Conservation (phyloP, 2,113 vertebrate species). For the Mobula hypostoma region DNA sequence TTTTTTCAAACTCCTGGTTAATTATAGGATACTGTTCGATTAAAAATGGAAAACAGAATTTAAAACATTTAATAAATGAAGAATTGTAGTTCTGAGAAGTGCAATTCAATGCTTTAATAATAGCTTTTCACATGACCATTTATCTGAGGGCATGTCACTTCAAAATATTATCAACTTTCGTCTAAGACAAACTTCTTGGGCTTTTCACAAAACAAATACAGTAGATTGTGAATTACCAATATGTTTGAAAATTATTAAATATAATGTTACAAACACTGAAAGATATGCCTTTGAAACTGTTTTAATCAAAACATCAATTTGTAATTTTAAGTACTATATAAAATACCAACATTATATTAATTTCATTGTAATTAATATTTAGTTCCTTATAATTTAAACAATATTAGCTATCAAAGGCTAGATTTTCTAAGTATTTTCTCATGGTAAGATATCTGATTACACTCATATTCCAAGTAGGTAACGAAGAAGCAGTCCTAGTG, state of each 20-base stretch:
- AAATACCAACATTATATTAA: not conserved
- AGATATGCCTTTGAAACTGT: no score
- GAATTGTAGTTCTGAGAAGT: not conserved
- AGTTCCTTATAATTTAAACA: not conserved
- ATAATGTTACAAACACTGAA: not conserved
- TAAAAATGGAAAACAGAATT: constrained; percentile 21
- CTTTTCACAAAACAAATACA: not conserved
- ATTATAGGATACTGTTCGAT: constrained; percentile 13
- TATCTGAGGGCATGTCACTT: not conserved
- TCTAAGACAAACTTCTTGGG: not conserved
- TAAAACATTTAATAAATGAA: not conserved
- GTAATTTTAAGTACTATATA: not conserved
- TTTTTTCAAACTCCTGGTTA: constrained; percentile 12
- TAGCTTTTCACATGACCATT: not conserved
- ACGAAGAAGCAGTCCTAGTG: not conserved
- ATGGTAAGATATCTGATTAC: not conserved
- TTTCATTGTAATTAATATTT: not conserved
- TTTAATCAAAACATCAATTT: not conserved
- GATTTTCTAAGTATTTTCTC: not conserved
- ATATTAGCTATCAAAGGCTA: not conserved
- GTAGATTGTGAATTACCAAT: not conserved
- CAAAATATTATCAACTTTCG: not conserved
- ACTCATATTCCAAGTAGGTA: not conserved
- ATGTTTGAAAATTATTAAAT: not conserved
- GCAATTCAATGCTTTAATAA: not conserved